These are phyloP conservation scores for Acanthosepion esculentum DNA, from an alignment of 2,888 invertebrate genomes.

Conservation along the genomic window DNA sequence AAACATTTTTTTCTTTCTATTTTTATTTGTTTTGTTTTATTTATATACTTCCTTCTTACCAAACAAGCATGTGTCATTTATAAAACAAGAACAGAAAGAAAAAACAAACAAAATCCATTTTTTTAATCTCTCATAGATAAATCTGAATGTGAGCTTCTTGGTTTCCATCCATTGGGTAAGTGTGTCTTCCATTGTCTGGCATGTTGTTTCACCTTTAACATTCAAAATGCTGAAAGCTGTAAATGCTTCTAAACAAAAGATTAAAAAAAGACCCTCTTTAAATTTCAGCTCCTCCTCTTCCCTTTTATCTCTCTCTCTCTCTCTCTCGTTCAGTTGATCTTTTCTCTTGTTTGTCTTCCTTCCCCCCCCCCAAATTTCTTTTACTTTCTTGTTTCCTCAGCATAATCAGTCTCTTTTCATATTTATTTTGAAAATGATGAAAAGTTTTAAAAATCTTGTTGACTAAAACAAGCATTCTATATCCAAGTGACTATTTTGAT, in stretches of 20 bases:
- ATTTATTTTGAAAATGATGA: background rate
- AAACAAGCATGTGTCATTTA: background rate
- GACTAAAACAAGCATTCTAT: background rate
- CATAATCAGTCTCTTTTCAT: constrained; percentile 2
- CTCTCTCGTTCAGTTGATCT: background rate
- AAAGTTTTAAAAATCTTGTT: background rate
- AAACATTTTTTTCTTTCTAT: background rate
- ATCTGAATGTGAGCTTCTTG: constrained; percentile 35
- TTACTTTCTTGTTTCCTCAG: background rate
- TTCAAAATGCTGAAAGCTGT: background rate
- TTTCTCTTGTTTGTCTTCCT: background rate
- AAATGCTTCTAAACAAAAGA: background rate
- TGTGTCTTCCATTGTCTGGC: constrained; percentile 36
- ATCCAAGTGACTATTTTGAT: background rate
- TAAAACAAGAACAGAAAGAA: background rate
- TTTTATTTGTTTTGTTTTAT: too few relatives aligned
- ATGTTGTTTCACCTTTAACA: constrained; percentile 25
- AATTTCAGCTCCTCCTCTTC: background rate
- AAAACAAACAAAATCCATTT: background rate
- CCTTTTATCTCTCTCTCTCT: background rate
- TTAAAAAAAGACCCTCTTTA: background rate
- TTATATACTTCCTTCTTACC: background rate
- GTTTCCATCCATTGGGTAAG: constrained; percentile 38
- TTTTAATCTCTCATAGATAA: constrained; percentile 35
- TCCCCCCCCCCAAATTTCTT: background rate